Evolutionary conservation across 2,113 vertebrate genomes (phyloP).

Genomic region (Gopherus evgoodei): DNA sequence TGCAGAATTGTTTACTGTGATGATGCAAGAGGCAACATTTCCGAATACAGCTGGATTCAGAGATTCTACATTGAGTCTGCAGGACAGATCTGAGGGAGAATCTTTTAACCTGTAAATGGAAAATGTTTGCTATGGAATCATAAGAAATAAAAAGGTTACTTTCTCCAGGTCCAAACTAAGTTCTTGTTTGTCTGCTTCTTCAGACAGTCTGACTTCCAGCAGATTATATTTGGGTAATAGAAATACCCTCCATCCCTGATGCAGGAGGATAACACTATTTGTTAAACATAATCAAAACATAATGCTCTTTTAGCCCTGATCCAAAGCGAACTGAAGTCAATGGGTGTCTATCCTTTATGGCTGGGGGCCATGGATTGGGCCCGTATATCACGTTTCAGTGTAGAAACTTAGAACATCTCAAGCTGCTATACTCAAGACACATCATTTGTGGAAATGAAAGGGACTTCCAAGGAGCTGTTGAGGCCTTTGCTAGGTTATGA

Average conservation of each 20-base stretch:
- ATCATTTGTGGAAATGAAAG: neutral
- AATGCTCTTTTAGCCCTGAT: neutral
- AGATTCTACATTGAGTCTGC: neutral
- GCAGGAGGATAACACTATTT: neutral
- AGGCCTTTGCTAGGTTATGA: neutral
- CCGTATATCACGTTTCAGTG: neutral
- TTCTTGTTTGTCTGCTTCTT: neutral
- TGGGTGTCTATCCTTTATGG: neutral
- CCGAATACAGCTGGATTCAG: neutral
- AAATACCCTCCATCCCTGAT: neutral
- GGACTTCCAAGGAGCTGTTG: neutral
- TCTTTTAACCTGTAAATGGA: neutral
- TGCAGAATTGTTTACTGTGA: neutral
- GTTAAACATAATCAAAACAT: neutral
- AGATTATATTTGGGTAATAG: neutral
- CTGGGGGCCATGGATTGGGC: neutral
- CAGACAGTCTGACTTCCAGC: neutral
- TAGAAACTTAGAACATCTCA: neutral
- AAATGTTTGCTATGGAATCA: neutral
- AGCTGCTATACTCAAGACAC: neutral
- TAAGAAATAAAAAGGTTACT: neutral
- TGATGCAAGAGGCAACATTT: neutral
- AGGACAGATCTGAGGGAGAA: neutral
- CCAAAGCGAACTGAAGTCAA: neutral
- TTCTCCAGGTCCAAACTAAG: neutral